Percentiles rank a stretch among this genome's conserved stretches.
Evolutionary conservation across 2,113 vertebrate species (phyloP).

Genomic region (Crotalus horridus): DNA sequence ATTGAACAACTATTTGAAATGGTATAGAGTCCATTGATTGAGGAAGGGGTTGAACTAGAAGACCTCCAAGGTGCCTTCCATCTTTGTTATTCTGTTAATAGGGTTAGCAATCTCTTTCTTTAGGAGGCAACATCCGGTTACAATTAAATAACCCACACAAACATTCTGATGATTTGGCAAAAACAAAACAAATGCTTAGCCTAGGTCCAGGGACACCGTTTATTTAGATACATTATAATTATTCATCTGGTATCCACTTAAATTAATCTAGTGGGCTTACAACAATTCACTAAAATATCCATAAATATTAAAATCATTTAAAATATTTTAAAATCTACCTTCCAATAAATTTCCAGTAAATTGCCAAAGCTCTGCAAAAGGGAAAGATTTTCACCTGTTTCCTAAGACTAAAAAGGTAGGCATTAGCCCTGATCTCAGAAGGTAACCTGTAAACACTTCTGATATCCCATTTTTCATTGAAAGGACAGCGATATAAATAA

Average conservation of each 20-base stretch:
- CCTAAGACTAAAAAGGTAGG: neutral
- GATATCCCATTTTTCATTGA: neutral
- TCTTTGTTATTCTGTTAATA: neutral
- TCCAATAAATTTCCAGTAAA: neutral
- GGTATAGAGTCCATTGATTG: neutral
- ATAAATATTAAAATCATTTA: neutral
- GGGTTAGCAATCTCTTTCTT: neutral
- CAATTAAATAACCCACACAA: neutral
- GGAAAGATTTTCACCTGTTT: neutral
- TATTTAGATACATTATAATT: neutral
- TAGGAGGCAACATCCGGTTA: neutral
- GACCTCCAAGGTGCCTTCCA: neutral
- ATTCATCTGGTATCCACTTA: neutral
- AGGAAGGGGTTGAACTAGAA: neutral
- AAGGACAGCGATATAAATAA: neutral
- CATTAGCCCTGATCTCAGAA: neutral
- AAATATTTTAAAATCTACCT: neutral
- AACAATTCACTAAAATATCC: neutral
- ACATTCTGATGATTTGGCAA: constrained; percentile 13
- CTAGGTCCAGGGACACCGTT: constrained; percentile 25
- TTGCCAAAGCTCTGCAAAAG: neutral
- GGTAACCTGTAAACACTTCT: neutral
- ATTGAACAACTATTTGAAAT: neutral
- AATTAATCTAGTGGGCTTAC: neutral
- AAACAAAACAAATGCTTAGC: neutral